These are phyloP conservation scores for Pandion haliaetus DNA, from an alignment of 2,113 vertebrate genomes.

Conservation along the genomic window DNA sequence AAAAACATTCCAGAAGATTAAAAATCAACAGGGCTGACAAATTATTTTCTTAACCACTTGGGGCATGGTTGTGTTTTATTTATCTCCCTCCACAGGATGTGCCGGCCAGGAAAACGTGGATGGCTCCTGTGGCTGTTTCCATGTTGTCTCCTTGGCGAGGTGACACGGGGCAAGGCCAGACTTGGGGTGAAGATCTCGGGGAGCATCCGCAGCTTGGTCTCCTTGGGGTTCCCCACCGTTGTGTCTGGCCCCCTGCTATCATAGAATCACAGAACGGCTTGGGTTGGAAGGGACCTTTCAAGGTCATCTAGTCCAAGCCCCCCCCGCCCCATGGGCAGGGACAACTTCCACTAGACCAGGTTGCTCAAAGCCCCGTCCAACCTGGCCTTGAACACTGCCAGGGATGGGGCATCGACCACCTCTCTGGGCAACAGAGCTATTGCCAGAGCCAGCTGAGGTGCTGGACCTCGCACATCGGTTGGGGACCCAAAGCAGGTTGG, in stretches of 20 bases:
- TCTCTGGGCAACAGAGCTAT: not conserved
- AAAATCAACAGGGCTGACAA: not conserved
- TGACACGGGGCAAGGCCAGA: not conserved
- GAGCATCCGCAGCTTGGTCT: not conserved
- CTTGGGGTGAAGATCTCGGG: not conserved
- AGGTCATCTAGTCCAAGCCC: not conserved
- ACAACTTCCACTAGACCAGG: not conserved
- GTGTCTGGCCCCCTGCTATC: fast-evolving
- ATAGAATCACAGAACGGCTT: not conserved
- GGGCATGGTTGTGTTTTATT: not conserved
- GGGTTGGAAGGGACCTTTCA: not conserved
- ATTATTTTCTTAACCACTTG: not conserved
- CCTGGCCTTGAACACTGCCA: not conserved
- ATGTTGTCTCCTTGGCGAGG: not conserved
- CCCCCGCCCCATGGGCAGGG: not conserved
- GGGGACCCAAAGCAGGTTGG: not conserved
- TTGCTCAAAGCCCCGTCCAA: not conserved
- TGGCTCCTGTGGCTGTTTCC: not conserved
- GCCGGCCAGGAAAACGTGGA: not conserved
- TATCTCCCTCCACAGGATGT: not conserved
- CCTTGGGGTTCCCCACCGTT: not conserved
- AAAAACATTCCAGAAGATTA: not conserved
- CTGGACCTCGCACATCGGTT: fast-evolving
- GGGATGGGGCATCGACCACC: not conserved
- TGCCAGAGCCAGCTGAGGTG: not conserved